Evolutionary conservation across 2,797 vertebrate genomes (phyloP).

Genomic region (Microtus obscurus): DNA sequence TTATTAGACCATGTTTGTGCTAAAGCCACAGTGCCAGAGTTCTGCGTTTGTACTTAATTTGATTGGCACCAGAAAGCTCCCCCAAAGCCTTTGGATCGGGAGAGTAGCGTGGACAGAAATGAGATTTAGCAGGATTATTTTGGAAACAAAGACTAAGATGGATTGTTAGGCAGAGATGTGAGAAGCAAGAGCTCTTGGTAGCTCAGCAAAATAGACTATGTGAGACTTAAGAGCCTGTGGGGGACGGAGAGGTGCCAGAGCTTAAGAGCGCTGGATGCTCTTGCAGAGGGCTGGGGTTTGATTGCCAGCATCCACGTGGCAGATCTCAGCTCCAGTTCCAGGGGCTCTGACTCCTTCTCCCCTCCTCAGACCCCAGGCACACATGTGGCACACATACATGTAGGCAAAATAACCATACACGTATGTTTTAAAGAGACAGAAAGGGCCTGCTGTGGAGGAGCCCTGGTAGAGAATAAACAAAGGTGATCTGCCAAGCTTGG

Average conservation of each 20-base stretch:
- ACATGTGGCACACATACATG: background rate
- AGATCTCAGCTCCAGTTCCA: background rate
- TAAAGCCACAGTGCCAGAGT: background rate
- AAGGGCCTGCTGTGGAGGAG: background rate
- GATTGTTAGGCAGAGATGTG: background rate
- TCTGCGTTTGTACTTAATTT: background rate
- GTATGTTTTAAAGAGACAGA: background rate
- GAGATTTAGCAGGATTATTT: slow-evolving; percentile 16
- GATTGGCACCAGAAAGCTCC: background rate
- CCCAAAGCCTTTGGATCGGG: background rate
- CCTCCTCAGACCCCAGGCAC: background rate
- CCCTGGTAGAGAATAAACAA: background rate
- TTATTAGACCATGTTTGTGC: background rate
- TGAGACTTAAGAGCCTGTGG: background rate
- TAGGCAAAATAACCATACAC: background rate
- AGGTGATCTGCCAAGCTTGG: background rate
- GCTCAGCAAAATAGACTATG: background rate
- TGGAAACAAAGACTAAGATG: background rate
- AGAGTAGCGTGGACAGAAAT: background rate
- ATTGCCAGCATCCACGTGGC: background rate
- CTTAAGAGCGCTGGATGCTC: background rate
- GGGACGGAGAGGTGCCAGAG: background rate
- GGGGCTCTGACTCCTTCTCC: background rate
- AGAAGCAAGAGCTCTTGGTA: background rate
- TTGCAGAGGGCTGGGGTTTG: background rate